A percentile compares a stretch with the other conserved stretches of the same genome.
Conservation (phyloP, 35 echinoderm and acorn worm genomes). For the Apostichopus californicus region DNA sequence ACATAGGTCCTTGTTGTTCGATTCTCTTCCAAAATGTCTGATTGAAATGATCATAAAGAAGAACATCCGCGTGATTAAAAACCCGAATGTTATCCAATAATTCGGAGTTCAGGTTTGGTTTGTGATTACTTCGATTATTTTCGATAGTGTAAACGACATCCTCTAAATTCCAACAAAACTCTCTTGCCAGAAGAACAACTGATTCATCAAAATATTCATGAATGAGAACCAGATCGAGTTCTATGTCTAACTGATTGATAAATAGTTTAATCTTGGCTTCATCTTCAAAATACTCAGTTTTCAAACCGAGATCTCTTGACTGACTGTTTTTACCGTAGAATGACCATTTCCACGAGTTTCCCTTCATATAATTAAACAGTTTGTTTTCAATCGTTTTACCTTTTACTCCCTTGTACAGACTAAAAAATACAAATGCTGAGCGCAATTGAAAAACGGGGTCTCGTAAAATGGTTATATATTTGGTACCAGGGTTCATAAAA, state of each 20-base stretch:
- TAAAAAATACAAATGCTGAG: constrained; percentile 58
- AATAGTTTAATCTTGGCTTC: neutral
- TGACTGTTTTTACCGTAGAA: constrained; percentile 13
- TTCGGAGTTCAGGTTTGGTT: neutral
- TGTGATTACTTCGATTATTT: neutral
- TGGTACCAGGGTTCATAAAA: constrained; percentile 48
- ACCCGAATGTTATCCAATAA: constrained; percentile 12
- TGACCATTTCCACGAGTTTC: neutral
- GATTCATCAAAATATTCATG: constrained; percentile 24
- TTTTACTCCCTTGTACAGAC: neutral
- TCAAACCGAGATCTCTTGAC: constrained; percentile 5
- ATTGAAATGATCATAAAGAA: constrained; percentile 67
- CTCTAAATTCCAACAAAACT: constrained; percentile 5
- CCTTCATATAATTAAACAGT: neutral
- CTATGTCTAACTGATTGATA: neutral
- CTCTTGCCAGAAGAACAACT: neutral
- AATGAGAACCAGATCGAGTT: constrained; percentile 7
- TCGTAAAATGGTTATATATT: constrained; percentile 62
- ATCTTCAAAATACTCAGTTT: neutral
- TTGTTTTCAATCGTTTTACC: neutral
- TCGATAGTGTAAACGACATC: neutral
- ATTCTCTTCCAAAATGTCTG: constrained; percentile 59
- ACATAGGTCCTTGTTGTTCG: constrained; percentile 31
- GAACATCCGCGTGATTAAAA: constrained; percentile 59
- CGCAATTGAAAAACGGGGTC: constrained; percentile 57